phyloP scores from a whole-genome alignment of 2,888 invertebrate species.

The Megamerina dolium region DNA sequence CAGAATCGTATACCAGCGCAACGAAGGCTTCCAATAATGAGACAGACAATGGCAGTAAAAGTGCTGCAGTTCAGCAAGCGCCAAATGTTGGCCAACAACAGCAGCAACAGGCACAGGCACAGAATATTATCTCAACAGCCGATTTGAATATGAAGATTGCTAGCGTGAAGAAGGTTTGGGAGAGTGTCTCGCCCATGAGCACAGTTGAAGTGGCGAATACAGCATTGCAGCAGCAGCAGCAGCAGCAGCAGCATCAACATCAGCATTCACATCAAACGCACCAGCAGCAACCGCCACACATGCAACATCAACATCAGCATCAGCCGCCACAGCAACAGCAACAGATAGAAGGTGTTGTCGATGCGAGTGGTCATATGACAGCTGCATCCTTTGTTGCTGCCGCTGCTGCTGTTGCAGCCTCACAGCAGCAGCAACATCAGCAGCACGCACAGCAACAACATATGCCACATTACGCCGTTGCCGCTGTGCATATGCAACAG shows the following conservation, averaged over 20 bases:
- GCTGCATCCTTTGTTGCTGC: slow-evolving; percentile 42
- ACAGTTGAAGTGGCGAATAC: slow-evolving; percentile 57
- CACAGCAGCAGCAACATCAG: slow-evolving; percentile 28
- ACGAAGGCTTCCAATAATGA: slow-evolving; percentile 41
- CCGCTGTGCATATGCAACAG: slow-evolving; percentile 46
- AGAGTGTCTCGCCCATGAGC: slow-evolving; percentile 60
- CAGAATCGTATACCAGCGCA: slow-evolving; percentile 51
- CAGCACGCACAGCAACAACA: slow-evolving; percentile 32
- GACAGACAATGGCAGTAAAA: slow-evolving; percentile 19
- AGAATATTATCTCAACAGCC: slow-evolving; percentile 72
- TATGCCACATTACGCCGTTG: slow-evolving; percentile 41
- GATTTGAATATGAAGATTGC: slow-evolving; percentile 92
- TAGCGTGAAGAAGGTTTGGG: slow-evolving; percentile 83
- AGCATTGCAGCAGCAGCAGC: slow-evolving; percentile 38
- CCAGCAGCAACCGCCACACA: slow-evolving; percentile 26
- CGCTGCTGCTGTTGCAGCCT: slow-evolving; percentile 33
- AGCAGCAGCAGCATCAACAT: slow-evolving; percentile 23
- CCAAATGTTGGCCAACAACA: slow-evolving; percentile 25
- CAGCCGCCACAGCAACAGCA: slow-evolving; percentile 24
- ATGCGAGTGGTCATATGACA: slow-evolving; percentile 35
- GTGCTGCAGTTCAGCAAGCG: slow-evolving; percentile 35
- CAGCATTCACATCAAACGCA: slow-evolving; percentile 29
- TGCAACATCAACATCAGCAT: slow-evolving; percentile 28
- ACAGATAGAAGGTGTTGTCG: slow-evolving; percentile 31
- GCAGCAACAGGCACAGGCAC: slow-evolving; percentile 31